Evolutionary conservation across 2,888 invertebrate genomes (phyloP).

Genomic region (Cephus pygmeus): DNA sequence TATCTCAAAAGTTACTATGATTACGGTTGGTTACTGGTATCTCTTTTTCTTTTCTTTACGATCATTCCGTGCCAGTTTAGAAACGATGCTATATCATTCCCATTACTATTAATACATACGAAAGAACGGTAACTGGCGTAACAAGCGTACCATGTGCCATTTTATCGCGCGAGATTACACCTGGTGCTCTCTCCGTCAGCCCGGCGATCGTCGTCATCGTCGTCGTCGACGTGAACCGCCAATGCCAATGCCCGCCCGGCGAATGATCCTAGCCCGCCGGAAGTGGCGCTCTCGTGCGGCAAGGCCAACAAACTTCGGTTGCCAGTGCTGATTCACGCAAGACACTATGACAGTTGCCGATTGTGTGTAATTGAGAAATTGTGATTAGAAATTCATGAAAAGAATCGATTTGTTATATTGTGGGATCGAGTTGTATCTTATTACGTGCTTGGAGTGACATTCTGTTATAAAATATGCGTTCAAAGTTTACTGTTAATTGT

Average conservation of each 20-base stretch:
- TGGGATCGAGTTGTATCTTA: not conserved
- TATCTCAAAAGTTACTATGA: not conserved
- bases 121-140: not conserved
- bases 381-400: not conserved
- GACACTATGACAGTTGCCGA: not conserved
- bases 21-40: not conserved
- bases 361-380: not conserved
- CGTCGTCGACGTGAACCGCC: not conserved
- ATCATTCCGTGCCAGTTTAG: not conserved
- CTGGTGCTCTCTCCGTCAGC: not conserved
- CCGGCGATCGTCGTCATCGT: not conserved
- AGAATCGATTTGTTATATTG: not conserved
- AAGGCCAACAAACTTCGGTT: conserved; percentile 22
- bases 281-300: conserved; percentile 11
- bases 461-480: not conserved
- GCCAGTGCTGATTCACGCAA: conserved; percentile 14
- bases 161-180: not conserved
- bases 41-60: not conserved
- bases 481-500: not conserved
- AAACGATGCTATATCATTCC: not conserved
- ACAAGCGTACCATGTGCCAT: not conserved
- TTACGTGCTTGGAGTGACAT: not conserved
- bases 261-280: conserved; percentile 21
- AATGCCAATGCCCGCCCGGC: conserved; percentile 25
- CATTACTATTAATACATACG: not conserved